These are phyloP conservation scores for Poecile atricapillus DNA, from an alignment of 2,113 vertebrate species.

Conservation along the genomic window DNA sequence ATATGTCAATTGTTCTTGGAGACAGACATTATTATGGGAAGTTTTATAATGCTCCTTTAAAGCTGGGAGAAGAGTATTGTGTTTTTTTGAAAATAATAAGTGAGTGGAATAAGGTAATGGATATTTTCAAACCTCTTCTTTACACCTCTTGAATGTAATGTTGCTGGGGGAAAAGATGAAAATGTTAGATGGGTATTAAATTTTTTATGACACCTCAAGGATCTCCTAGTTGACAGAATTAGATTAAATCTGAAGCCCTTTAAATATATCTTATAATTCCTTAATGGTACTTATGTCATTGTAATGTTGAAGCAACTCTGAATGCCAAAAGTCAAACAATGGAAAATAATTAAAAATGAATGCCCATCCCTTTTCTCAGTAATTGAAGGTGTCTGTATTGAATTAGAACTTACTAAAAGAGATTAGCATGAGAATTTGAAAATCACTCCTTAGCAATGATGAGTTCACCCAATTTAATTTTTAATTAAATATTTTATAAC, in stretches of 20 bases:
- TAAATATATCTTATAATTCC: not conserved
- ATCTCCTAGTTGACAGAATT: not conserved
- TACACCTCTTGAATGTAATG: not conserved
- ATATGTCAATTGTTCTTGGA: conserved; percentile 81
- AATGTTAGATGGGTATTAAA: not conserved
- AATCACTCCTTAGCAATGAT: not conserved
- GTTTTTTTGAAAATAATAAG: conserved; percentile 85
- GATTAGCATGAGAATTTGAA: not conserved
- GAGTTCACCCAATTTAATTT: not conserved
- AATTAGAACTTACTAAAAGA: not conserved
- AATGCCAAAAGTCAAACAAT: not conserved
- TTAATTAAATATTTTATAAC: not conserved
- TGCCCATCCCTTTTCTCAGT: not conserved
- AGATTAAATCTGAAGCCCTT: not conserved
- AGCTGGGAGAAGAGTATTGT: conserved; percentile 81
- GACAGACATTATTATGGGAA: conserved; percentile 84
- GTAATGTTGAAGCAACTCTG: not conserved
- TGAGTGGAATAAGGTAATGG: conserved; percentile 85
- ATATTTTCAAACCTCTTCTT: not conserved
- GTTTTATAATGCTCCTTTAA: conserved; percentile 88
- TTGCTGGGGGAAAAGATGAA: not conserved
- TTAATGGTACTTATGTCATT: not conserved
- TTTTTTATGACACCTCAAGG: not conserved
- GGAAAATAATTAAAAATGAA: not conserved
- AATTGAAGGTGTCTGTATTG: not conserved